Evolutionary conservation across 2,888 invertebrate species (phyloP).

Genomic region (Tenthredo scrophulariae): DNA sequence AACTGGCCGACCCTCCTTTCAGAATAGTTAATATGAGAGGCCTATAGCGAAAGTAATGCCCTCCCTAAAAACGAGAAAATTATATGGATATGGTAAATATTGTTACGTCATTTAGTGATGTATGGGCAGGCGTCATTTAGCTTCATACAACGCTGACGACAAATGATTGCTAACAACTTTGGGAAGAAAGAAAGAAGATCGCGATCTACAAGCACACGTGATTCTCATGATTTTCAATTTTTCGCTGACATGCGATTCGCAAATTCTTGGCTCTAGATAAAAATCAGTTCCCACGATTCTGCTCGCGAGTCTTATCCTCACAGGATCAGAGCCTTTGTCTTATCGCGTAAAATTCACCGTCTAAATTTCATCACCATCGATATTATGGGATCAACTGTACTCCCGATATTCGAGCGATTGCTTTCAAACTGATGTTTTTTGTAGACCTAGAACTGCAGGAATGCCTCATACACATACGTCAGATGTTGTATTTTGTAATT

Average conservation of each 20-base stretch:
- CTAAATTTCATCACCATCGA: no score
- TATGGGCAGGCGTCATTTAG: not conserved
- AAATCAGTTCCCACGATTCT: no score
- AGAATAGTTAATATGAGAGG: not conserved
- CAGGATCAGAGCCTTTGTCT: no score
- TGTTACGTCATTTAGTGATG: not conserved
- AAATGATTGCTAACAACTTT: not conserved
- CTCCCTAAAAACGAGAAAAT: not conserved
- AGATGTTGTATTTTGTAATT: not conserved
- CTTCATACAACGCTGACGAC: not conserved
- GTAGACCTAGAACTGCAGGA: no score
- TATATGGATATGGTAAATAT: not conserved
- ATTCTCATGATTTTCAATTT: no score
- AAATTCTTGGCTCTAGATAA: no score
- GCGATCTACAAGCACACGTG: not conserved
- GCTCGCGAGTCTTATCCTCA: no score
- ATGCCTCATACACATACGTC: not conserved
- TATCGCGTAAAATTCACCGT: no score
- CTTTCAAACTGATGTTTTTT: no score
- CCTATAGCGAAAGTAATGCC: not conserved
- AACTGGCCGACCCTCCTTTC: not conserved
- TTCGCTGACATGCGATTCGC: no score
- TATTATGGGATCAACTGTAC: no score
- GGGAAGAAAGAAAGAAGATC: not conserved
- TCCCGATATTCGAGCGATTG: no score